These are phyloP conservation scores for Melanchra persicariae DNA, from an alignment of 2,888 invertebrate genomes.

Conservation along the genomic window DNA sequence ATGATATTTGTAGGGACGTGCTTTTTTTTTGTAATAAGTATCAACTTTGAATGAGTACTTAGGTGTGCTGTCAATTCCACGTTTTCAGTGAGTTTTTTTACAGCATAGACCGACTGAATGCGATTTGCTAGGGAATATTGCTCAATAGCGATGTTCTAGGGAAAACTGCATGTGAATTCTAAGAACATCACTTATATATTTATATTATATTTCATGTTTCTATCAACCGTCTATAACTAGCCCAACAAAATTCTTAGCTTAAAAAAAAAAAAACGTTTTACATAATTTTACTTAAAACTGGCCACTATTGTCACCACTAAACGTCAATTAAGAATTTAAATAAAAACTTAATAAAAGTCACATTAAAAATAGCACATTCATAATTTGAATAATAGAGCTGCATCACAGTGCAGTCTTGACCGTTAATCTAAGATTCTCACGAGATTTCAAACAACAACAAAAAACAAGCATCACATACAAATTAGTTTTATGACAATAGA, in stretches of 20 bases:
- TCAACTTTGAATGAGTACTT: background rate
- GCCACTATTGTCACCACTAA: background rate
- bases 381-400: conserved; percentile 48
- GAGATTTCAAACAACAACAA: conserved; percentile 59
- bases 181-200: no score
- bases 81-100: background rate
- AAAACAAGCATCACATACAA: conserved; percentile 63
- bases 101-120: background rate
- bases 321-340: conserved; percentile 4
- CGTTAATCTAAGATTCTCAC: conserved; percentile 68
- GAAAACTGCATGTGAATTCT: background rate
- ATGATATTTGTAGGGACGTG: background rate
- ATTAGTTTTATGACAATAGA: conserved; percentile 69
- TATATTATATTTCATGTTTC: background rate
- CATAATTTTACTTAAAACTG: background rate
- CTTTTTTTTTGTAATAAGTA: no score
- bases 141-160: background rate
- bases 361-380: conserved; percentile 24
- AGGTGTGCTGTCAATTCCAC: background rate
- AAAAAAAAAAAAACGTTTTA: background rate
- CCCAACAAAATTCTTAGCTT: background rate
- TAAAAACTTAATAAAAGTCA: background rate
- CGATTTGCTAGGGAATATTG: background rate
- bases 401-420: conserved; percentile 53
- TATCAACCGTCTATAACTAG: background rate